Evolutionary conservation across 2,113 vertebrate species (phyloP), one percentile per base, ranked within the genome.

Genomic region (Gorsachius goisagi): DNA sequence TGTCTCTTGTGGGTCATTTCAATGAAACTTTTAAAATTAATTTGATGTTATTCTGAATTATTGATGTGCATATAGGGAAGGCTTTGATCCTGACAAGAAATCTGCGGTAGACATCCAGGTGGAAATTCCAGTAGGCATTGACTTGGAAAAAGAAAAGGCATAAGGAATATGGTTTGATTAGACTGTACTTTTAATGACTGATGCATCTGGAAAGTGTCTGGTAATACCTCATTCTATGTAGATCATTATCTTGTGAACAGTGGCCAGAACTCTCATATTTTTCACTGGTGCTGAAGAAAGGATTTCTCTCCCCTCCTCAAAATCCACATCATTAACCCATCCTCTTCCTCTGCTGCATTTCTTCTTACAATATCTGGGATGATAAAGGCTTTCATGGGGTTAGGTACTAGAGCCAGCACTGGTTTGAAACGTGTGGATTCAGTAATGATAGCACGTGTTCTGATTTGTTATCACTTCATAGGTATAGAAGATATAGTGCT

Each of bases 331-430:
- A 63, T 62, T 75, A 66, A 58, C 11, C 30, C 44, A 4, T 18
- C 12, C 5, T 49, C 12, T 35, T 82, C 17, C 18, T 67, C 47
- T 17, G 97, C 93, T 23, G 69, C 87, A n/a, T 55, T 98, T 30
- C 88, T 96, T 72, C 95, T 97, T 35, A 50, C 6, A n/a, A 3
- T 85, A 1, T 50, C 80, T 47, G 17, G 68, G 24, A 98, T 96
- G 82, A 97, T 93, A 6, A 89, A 98, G 44, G 95, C 98, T 90
- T 98, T 98, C 41, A 74, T 85, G 8, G 95, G 27, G 27, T 78
- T 6, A 3, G 83, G 21, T 97, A 97, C 74, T 97, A 97, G 85
- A 98, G 94, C 96, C 97, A 89, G 63, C n/a, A 37, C 12, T 67
- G 20, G 26, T 85, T 91, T 69, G 81, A 53, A 53, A 62, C 10